A percentile compares a stretch with the other conserved stretches of the same genome.
Conservation (phyloP, 2,797 vertebrate species). For the Sebastes ruberrimus region DNA sequence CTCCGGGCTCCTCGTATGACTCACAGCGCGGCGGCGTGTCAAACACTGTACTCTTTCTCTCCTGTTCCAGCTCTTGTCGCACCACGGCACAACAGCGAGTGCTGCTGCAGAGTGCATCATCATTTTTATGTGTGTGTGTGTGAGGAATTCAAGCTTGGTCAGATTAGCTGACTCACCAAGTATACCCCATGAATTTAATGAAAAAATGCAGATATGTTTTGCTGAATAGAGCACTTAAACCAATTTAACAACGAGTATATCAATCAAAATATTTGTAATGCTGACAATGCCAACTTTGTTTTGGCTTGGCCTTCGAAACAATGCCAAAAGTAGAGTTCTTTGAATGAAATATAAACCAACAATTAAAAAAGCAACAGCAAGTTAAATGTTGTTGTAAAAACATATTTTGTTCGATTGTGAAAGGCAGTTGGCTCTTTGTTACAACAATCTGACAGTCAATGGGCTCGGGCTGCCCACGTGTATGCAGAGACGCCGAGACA, state of each 20-base stretch:
- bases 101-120: slow-evolving; percentile 44
- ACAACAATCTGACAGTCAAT: slow-evolving; percentile 37
- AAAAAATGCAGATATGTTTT: slow-evolving; percentile 54
- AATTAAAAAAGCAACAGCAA: not conserved
- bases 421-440: not conserved
- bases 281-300: not conserved
- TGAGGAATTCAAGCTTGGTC: slow-evolving; percentile 19
- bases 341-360: not conserved
- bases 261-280: slow-evolving; percentile 19
- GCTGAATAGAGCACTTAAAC: slow-evolving; percentile 26
- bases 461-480: slow-evolving; percentile 15
- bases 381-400: not conserved
- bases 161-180: slow-evolving; percentile 54
- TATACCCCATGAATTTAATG: slow-evolving; percentile 26
- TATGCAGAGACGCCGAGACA: slow-evolving; percentile 25
- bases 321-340: not conserved
- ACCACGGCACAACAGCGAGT: slow-evolving; percentile 26
- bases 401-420: not conserved
- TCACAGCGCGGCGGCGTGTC: slow-evolving; percentile 28
- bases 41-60: slow-evolving; percentile 28
- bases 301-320: slow-evolving; percentile 6
- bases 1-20: slow-evolving; percentile 37
- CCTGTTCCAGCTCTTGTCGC: slow-evolving; percentile 25
- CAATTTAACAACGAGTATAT: slow-evolving; percentile 22
- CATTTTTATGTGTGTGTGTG: slow-evolving; percentile 6